These are phyloP conservation scores for Hemibagrus guttatus DNA, from an alignment of 2,797 vertebrate genomes.

Conservation along the genomic window DNA sequence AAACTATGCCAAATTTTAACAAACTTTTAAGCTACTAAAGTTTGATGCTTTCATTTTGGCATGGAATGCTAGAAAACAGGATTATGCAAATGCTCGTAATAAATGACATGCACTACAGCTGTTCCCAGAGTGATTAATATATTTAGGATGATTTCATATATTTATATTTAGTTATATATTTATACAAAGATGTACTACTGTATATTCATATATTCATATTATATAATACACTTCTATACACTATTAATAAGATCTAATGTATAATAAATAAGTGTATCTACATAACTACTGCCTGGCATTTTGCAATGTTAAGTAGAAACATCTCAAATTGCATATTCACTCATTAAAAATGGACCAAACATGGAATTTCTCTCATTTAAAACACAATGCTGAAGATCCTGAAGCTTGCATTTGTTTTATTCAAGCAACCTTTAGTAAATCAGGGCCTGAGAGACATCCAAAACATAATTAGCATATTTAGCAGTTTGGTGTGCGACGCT, in stretches of 20 bases:
- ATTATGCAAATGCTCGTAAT: not conserved
- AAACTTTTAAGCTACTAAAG: not conserved
- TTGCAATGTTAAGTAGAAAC: not conserved
- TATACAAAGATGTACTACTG: not conserved
- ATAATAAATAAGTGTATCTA: not conserved
- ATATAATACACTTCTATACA: not conserved
- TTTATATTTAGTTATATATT: not conserved
- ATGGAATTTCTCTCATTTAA: not conserved
- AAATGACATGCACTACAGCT: not conserved
- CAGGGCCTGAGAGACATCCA: not conserved
- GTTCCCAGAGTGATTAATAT: not conserved
- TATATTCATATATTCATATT: not conserved
- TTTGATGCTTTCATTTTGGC: not conserved
- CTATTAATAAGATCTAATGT: not conserved
- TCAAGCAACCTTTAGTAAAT: constrained; percentile 22
- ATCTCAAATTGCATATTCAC: not conserved
- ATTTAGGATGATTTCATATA: not conserved
- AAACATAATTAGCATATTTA: constrained; percentile 42
- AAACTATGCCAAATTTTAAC: not conserved
- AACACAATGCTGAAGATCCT: not conserved
- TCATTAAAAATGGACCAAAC: not conserved
- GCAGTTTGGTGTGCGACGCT: constrained; percentile 34
- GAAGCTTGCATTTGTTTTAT: not conserved
- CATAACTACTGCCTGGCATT: not conserved
- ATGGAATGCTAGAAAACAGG: not conserved